Conservation (phyloP, 2,113 vertebrate species). For the Melanerpes aurifrons region DNA sequence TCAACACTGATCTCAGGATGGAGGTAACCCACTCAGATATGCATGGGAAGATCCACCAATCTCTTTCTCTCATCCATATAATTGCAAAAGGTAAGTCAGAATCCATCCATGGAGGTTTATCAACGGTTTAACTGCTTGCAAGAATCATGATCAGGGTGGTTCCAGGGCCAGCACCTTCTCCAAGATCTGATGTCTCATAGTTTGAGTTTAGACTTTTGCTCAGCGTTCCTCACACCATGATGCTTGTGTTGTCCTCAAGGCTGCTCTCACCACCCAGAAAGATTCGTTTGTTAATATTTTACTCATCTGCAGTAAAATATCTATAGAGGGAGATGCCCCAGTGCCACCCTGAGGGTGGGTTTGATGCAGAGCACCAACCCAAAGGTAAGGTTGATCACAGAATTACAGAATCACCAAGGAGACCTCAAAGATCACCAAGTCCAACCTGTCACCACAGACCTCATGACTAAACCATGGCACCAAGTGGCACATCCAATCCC, state of each 20-base stretch:
- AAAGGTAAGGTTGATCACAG: not conserved
- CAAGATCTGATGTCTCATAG: rapidly evolving
- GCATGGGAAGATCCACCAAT: not conserved
- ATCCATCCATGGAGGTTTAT: not conserved
- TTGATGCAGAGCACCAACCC: not conserved
- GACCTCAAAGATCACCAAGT: no score
- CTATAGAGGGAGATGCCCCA: not conserved
- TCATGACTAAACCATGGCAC: no score
- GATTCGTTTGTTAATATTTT: not conserved
- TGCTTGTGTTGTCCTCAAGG: rapidly evolving
- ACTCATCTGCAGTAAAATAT: no score
- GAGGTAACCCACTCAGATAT: not conserved
- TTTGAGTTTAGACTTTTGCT: not conserved
- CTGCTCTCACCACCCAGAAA: not conserved
- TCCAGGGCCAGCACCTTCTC: not conserved
- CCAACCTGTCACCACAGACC: no score
- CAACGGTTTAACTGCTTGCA: not conserved
- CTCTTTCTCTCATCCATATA: not conserved
- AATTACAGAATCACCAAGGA: no score
- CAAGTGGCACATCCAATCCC: no score
- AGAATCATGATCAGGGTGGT: not conserved
- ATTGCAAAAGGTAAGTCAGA: not conserved
- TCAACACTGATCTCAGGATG: not conserved
- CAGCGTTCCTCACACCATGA: rapidly evolving
- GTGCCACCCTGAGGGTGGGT: rapidly evolving